Evolutionary conservation across 2,797 vertebrate genomes (phyloP).

Genomic region (Danio kyathit): DNA sequence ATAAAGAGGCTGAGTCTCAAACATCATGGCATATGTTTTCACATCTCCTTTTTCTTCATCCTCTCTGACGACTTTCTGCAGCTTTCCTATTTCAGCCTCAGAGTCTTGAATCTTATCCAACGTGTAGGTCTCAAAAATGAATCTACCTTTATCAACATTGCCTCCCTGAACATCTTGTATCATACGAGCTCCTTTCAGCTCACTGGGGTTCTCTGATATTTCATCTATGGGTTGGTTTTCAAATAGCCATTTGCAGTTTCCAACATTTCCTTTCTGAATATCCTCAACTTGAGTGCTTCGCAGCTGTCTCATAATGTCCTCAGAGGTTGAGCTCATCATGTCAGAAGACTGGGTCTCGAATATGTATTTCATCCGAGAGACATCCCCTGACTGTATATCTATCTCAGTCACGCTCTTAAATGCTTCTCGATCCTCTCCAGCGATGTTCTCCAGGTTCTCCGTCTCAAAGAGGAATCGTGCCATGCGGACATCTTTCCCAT

Average conservation of each 20-base stretch:
- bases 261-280: constrained; percentile 90
- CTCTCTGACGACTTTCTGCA: constrained; percentile 75
- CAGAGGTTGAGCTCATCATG: constrained; percentile 86
- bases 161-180: constrained; percentile 88
- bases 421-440: constrained; percentile 77
- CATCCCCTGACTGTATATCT: constrained; percentile 88
- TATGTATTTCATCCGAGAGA: constrained; percentile 88
- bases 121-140: constrained; percentile 90
- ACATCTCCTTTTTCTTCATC: constrained; percentile 88
- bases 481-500: constrained; percentile 87
- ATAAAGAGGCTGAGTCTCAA: constrained; percentile 93
- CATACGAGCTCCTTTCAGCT: constrained; percentile 72
- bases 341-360: constrained; percentile 91
- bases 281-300: constrained; percentile 84
- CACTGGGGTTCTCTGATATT: constrained; percentile 78
- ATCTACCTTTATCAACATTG: constrained; percentile 87
- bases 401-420: constrained; percentile 84
- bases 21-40: constrained; percentile 90
- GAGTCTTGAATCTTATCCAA: constrained; percentile 89
- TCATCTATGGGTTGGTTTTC: constrained; percentile 89
- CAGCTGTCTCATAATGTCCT: constrained; percentile 84
- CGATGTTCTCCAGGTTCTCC: constrained; percentile 86
- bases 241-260: constrained; percentile 89
- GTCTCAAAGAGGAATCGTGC: constrained; percentile 92
- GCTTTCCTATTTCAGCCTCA: constrained; percentile 67